A percentile compares a stretch with the other conserved stretches of the same genome.
Conservation (phyloP, 1,140 invertebrate genomes). For the Vanessa tameamea region DNA sequence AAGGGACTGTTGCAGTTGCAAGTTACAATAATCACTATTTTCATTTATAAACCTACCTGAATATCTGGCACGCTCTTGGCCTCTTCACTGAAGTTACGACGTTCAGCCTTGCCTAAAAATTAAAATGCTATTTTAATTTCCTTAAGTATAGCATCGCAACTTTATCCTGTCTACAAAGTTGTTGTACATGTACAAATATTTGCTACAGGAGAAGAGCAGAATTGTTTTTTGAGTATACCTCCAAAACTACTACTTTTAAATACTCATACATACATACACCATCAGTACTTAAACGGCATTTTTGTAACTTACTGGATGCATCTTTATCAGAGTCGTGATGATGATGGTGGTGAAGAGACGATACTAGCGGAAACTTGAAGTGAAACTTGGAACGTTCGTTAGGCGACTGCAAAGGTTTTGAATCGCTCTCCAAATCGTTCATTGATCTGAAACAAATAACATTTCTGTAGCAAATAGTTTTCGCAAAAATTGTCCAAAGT, state of each 20-base stretch:
- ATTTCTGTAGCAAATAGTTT: neutral
- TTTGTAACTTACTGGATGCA: slow-evolving; percentile 32
- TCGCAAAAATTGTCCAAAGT: neutral
- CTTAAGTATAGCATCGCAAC: too few species aligned
- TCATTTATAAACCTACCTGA: slow-evolving; percentile 82
- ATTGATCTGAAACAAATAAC: slow-evolving; percentile 84
- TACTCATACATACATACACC: too few species aligned
- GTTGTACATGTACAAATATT: too few species aligned
- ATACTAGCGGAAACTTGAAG: slow-evolving; percentile 88
- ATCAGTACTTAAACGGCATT: too few species aligned
- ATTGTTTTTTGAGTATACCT: too few species aligned
- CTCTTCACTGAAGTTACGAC: slow-evolving; percentile 94
- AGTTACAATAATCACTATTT: too few species aligned
- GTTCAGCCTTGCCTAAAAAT: slow-evolving; percentile 81
- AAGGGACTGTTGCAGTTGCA: too few species aligned
- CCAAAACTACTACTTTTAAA: too few species aligned
- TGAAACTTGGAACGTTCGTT: slow-evolving; percentile 91
- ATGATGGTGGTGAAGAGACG: slow-evolving; percentile 47
- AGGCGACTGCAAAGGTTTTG: slow-evolving; percentile 88
- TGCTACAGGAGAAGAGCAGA: too few species aligned
- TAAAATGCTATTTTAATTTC: neutral
- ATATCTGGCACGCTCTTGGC: slow-evolving; percentile 94
- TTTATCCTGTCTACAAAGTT: too few species aligned
- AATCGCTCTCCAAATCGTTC: slow-evolving; percentile 87
- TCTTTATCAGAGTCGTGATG: slow-evolving; percentile 51